Evolutionary conservation across 2,888 invertebrate species (phyloP).

Genomic region (Leucoma salicis): DNA sequence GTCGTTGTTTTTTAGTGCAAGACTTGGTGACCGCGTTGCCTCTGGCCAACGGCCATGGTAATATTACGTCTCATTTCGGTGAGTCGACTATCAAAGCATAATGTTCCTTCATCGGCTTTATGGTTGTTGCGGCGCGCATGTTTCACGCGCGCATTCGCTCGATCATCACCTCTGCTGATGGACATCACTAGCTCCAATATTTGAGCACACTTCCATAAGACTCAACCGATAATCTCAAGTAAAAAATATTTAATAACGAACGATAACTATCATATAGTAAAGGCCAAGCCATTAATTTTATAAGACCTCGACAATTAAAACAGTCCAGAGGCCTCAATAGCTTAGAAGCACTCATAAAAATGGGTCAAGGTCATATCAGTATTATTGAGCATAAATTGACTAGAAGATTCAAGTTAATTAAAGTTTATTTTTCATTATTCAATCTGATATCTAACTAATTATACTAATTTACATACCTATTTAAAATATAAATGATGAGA

Average conservation of each 20-base stretch:
- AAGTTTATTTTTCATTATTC: background rate
- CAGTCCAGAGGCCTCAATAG: conserved; percentile 21
- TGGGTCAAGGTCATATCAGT: conserved; percentile 20
- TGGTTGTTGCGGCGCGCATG: conserved; percentile 77
- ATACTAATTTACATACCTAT: background rate
- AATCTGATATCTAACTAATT: background rate
- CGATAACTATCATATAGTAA: conserved; percentile 9
- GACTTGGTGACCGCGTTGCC: conserved; percentile 83
- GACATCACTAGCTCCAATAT: conserved; percentile 29
- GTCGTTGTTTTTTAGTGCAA: conserved; percentile 82
- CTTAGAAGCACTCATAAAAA: conserved; percentile 20
- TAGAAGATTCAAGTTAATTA: conserved; percentile 1
- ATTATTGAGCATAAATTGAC: conserved; percentile 4
- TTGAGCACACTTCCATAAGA: conserved; percentile 3
- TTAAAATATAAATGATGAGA: background rate
- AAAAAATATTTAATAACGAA: too few species aligned
- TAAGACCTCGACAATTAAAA: conserved; percentile 25
- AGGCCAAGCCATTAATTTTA: conserved; percentile 23
- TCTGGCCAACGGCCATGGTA: conserved; percentile 81
- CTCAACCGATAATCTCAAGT: too few species aligned
- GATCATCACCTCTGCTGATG: conserved; percentile 54
- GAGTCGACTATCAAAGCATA: conserved; percentile 76
- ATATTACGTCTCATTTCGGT: conserved; percentile 81
- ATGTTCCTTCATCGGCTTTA: conserved; percentile 74
- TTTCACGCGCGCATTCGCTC: conserved; percentile 60